These are phyloP conservation scores for Xestia sexstrigata DNA, from an alignment of 2,888 invertebrate species.

Conservation along the genomic window DNA sequence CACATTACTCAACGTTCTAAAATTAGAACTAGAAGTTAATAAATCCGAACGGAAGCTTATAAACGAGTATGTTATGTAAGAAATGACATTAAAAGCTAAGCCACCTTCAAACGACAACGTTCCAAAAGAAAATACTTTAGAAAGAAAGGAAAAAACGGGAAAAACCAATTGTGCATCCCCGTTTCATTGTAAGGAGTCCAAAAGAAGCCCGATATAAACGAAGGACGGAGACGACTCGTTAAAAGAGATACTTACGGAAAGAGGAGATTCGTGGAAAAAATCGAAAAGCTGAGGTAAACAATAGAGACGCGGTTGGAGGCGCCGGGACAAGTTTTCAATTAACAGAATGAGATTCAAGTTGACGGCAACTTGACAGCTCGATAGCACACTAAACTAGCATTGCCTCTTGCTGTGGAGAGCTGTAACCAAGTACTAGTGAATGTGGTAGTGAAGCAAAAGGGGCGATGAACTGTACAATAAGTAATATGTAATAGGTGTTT, in stretches of 20 bases:
- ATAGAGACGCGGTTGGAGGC: constrained; percentile 74
- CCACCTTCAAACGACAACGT: constrained; percentile 68
- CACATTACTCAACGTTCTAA: constrained; percentile 2
- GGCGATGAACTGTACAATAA: constrained; percentile 63
- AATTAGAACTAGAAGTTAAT: constrained; percentile 13
- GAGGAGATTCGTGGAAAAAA: constrained; percentile 75
- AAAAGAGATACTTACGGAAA: constrained; percentile 79
- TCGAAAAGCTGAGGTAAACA: constrained; percentile 76
- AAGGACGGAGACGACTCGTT: constrained; percentile 76
- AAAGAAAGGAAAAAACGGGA: constrained; percentile 69
- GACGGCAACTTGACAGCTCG: constrained; percentile 64
- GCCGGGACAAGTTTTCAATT: constrained; percentile 79
- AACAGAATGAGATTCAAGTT: constrained; percentile 74
- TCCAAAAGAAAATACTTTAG: constrained; percentile 70
- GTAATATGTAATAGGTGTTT: constrained; percentile 72
- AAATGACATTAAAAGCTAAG: constrained; percentile 64
- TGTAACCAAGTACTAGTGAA: constrained; percentile 34
- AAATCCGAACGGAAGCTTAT: constrained; percentile 19
- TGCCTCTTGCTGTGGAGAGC: constrained; percentile 38
- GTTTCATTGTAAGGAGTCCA: constrained; percentile 74
- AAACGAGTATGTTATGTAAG: constrained; percentile 44
- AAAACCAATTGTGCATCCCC: constrained; percentile 78
- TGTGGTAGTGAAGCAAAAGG: constrained; percentile 52
- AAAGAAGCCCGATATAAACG: constrained; percentile 77
- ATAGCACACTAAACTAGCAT: constrained; percentile 61